Percentiles rank a stretch among this genome's conserved stretches.
These are phyloP conservation scores for Cynocephalus volans DNA, from an alignment of 2,113 vertebrate species.

Conservation along the genomic window DNA sequence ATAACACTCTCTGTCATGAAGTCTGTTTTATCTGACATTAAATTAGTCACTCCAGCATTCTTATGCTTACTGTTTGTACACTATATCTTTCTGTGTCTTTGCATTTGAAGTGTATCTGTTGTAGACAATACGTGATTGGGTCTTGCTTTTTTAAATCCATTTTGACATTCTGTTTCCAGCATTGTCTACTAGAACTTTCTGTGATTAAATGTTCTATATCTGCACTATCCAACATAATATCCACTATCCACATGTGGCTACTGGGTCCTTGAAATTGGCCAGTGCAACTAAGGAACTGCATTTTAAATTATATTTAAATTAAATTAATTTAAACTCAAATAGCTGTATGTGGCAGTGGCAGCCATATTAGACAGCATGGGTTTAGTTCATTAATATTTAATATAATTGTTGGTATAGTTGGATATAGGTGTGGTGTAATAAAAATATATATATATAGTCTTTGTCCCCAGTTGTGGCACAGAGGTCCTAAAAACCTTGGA, in stretches of 20 bases:
- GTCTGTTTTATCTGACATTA: slow-evolving; percentile 5
- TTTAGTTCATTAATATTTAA: slow-evolving; percentile 27
- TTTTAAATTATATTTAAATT: not conserved
- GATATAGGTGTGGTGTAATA: not conserved
- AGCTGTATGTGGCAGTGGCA: not conserved
- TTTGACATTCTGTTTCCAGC: slow-evolving; percentile 8
- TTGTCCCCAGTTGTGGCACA: not conserved
- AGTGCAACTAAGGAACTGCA: not conserved
- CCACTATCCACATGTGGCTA: not conserved
- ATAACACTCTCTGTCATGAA: not conserved
- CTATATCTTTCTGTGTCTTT: not conserved
- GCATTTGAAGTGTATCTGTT: not conserved
- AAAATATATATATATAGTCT: not conserved
- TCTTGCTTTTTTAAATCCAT: not conserved
- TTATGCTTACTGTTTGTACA: not conserved
- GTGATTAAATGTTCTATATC: not conserved
- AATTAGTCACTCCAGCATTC: not conserved
- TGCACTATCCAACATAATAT: not conserved
- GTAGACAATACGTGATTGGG: not conserved
- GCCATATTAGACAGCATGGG: not conserved
- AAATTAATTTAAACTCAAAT: slow-evolving; percentile 37
- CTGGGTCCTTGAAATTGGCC: not conserved
- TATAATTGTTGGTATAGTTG: not conserved
- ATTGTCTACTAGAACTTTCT: slow-evolving; percentile 4
- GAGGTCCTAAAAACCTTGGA: not conserved